phyloP scores from a whole-genome alignment of 2,113 vertebrate species.

The Pithys albifrons region DNA sequence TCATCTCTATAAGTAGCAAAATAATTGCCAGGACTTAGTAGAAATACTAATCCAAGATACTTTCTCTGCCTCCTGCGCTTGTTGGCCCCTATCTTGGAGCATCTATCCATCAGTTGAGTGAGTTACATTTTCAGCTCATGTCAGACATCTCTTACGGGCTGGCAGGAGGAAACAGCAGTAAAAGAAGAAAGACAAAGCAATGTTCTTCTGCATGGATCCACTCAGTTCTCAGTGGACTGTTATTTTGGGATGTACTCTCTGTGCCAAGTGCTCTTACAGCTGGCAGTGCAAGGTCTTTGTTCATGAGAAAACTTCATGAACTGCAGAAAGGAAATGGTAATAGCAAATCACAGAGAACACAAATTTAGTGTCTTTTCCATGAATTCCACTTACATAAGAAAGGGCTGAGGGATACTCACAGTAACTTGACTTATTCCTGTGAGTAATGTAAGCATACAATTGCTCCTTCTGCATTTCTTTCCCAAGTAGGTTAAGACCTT shows the following conservation, averaged over 20 bases:
- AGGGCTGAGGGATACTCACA: neutral
- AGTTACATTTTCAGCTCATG: neutral
- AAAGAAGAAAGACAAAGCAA: neutral
- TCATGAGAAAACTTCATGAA: neutral
- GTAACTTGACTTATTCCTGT: neutral
- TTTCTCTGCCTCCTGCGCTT: neutral
- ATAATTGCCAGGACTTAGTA: neutral
- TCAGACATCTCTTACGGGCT: neutral
- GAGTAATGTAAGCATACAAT: neutral
- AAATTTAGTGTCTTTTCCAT: neutral
- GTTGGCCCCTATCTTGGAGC: neutral
- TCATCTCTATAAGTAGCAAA: neutral
- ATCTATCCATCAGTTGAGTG: neutral
- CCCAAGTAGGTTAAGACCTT: neutral
- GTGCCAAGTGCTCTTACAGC: neutral
- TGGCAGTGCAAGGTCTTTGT: neutral
- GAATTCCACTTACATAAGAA: neutral
- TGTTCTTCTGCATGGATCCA: neutral
- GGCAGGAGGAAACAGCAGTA: neutral
- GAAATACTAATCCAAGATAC: neutral
- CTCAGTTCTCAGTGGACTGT: neutral
- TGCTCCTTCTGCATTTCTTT: neutral
- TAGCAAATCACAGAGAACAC: neutral
- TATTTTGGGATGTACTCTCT: neutral
- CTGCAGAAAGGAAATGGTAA: neutral